Percentiles rank a stretch among this genome's conserved stretches.
Evolutionary conservation across 2,113 vertebrate species (phyloP).

Genomic region (Vulpes vulpes): DNA sequence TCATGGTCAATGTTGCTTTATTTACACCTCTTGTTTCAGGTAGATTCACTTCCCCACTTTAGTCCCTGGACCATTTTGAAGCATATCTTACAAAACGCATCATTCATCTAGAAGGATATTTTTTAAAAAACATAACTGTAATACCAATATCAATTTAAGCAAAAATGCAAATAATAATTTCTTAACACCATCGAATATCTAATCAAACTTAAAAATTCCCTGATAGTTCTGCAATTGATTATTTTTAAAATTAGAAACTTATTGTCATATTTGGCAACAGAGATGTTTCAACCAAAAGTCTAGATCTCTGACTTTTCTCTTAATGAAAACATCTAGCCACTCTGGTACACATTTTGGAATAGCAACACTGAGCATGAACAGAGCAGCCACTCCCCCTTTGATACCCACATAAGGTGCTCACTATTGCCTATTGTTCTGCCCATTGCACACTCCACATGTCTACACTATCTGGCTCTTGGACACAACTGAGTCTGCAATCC

Average conservation of each 20-base stretch:
- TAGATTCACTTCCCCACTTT: not conserved
- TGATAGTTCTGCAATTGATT: not conserved
- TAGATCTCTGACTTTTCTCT: not conserved
- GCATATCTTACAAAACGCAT: not conserved
- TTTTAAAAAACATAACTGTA: not conserved
- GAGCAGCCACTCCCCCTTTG: not conserved
- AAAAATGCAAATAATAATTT: not conserved
- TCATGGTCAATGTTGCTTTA: not conserved
- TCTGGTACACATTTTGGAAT: not conserved
- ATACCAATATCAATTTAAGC: not conserved
- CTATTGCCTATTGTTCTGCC: not conserved
- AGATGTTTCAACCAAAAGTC: slow-evolving; percentile 23
- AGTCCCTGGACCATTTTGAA: slow-evolving; percentile 19
- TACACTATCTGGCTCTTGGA: not conserved
- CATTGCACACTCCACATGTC: not conserved
- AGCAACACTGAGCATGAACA: not conserved
- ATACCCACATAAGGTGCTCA: not conserved
- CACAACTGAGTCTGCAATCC: not conserved
- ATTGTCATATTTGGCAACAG: not conserved
- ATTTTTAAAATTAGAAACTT: not conserved
- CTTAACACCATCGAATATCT: not conserved
- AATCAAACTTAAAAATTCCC: slow-evolving; percentile 10
- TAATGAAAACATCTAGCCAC: not conserved
- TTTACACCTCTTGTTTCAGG: not conserved
- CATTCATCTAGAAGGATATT: not conserved